A percentile compares a stretch with the other conserved stretches of the same genome.
Conservation (phyloP, 1,140 invertebrate species). For the Helicorthomorpha holstii region DNA sequence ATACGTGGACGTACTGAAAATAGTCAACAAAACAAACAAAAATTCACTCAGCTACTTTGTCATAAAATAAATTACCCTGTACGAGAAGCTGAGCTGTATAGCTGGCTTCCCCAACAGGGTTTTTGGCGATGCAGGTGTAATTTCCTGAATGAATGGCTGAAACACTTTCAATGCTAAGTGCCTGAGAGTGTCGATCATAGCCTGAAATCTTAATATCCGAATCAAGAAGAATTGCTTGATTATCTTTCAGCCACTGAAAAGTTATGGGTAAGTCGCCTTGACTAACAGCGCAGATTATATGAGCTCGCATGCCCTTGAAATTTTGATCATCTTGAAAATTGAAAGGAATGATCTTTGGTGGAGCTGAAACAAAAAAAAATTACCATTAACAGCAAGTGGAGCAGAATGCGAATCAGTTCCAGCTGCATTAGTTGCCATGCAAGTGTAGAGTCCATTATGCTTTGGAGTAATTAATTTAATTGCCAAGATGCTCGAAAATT, state of each 20-base stretch:
- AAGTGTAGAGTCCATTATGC: constrained; percentile 56
- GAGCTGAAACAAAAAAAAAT: constrained; percentile 13
- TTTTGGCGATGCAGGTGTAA: constrained; percentile 44
- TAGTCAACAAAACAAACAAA: neutral
- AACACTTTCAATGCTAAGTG: constrained; percentile 35
- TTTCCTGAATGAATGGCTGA: constrained; percentile 43
- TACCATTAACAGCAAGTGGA: constrained; percentile 25
- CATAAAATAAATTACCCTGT: constrained; percentile 28
- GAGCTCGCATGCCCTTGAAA: constrained; percentile 26
- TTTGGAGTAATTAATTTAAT: constrained; percentile 25
- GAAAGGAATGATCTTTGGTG: constrained; percentile 16
- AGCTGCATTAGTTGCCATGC: constrained; percentile 46
- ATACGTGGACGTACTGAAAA: neutral
- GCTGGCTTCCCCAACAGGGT: constrained; percentile 38
- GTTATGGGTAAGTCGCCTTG: constrained; percentile 84
- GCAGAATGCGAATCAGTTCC: constrained; percentile 41
- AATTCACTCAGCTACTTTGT: neutral
- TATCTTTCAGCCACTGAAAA: constrained; percentile 54
- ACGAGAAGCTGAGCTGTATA: constrained; percentile 40
- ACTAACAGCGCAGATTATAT: constrained; percentile 77
- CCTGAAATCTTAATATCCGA: constrained; percentile 4
- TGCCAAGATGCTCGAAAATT: constrained; percentile 21
- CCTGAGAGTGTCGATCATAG: constrained; percentile 25
- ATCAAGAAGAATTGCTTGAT: constrained; percentile 13
- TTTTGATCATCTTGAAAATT: constrained; percentile 18